phyloP scores from a whole-genome alignment of 1,140 invertebrate species.

The Pygmarrhopalites habei region DNA sequence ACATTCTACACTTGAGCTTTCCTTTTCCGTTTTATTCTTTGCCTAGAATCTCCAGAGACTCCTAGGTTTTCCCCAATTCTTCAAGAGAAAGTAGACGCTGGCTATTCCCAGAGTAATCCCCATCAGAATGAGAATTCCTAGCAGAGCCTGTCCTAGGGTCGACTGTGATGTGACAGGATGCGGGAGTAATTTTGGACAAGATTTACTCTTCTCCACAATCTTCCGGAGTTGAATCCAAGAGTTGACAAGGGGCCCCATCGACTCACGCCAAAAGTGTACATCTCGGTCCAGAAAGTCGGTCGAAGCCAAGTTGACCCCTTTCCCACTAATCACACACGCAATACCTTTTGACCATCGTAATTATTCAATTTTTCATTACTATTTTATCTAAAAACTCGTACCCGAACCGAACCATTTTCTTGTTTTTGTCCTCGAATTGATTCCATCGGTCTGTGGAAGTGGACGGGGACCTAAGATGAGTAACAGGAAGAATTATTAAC shows the following conservation, averaged over 20 bases:
- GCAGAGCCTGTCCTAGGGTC: neutral
- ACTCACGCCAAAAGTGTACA: slow-evolving; percentile 1
- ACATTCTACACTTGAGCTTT: no score
- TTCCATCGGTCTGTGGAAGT: neutral
- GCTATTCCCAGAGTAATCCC: neutral
- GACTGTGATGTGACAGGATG: neutral
- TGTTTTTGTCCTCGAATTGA: neutral
- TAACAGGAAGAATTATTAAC: no score
- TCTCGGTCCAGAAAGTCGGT: slow-evolving; percentile 5
- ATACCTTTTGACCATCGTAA: no score
- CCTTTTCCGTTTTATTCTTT: no score
- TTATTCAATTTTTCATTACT: neutral
- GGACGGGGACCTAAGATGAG: no score
- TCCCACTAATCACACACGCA: neutral
- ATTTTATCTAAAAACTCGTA: neutral
- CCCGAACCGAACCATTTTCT: neutral
- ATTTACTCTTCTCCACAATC: neutral
- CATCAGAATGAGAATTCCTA: neutral
- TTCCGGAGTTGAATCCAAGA: neutral
- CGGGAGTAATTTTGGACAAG: neutral
- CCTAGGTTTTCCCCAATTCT: slow-evolving; percentile 1
- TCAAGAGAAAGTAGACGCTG: neutral
- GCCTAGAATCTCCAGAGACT: neutral
- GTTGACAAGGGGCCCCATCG: neutral
- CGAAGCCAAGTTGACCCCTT: neutral